Conservation (phyloP, 2,113 vertebrate genomes). For the Nanger granti region DNA sequence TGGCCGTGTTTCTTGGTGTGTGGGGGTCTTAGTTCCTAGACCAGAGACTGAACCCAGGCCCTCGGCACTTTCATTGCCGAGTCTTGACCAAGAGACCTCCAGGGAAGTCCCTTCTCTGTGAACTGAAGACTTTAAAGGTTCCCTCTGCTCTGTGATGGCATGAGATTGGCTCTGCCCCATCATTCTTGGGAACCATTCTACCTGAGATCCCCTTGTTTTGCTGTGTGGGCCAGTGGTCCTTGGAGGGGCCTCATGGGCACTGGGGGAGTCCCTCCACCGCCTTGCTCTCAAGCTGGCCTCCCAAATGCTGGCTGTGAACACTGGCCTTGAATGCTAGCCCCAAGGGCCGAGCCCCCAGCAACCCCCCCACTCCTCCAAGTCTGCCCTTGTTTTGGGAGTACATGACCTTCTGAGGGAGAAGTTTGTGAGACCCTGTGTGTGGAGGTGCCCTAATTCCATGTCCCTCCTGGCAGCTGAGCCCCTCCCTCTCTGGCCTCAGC, state of each 20-base stretch:
- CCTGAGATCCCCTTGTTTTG: not conserved
- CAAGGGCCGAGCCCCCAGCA: not conserved
- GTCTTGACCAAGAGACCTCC: not conserved
- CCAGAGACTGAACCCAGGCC: not conserved
- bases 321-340: not conserved
- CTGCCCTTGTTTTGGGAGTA: not conserved
- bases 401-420: not conserved
- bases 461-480: not conserved
- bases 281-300: fast-evolving
- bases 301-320: not conserved
- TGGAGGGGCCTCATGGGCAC: not conserved
- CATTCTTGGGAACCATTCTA: not conserved
- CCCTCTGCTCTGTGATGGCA: not conserved
- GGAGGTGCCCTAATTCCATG: not conserved
- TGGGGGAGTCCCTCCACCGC: too few species aligned
- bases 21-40: not conserved
- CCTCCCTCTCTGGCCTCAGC: not conserved
- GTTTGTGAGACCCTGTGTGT: not conserved
- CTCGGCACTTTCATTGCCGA: not conserved
- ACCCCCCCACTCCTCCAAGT: fast-evolving
- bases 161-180: not conserved
- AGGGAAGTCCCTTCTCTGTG: not conserved
- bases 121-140: not conserved
- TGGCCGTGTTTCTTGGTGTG: not conserved
- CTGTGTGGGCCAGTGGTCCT: not conserved